phyloP scores from a whole-genome alignment of 1,140 invertebrate species.

The Galleria mellonella region DNA sequence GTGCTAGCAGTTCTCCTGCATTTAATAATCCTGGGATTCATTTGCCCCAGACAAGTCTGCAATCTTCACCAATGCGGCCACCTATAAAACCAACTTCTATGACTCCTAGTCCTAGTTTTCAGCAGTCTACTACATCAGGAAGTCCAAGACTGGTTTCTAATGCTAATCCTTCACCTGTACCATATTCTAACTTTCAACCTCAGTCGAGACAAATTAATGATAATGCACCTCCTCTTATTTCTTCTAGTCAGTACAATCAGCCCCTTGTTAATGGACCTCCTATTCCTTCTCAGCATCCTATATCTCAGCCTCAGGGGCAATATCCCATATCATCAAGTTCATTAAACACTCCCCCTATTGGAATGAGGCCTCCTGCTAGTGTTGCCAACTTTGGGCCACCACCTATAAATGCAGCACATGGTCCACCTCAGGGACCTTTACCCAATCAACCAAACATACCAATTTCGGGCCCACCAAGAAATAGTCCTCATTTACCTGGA shows the following conservation, averaged over 20 bases:
- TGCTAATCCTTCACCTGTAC: conserved; percentile 23
- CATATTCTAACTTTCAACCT: conserved; percentile 36
- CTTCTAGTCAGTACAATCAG: conserved; percentile 61
- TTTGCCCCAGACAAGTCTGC: conserved; percentile 25
- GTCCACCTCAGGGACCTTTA: conserved; percentile 19
- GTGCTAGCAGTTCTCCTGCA: conserved; percentile 59
- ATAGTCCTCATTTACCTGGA: conserved; percentile 24
- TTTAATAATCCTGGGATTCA: conserved; percentile 53
- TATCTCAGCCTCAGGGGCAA: conserved; percentile 20
- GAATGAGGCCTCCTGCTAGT: conserved; percentile 22
- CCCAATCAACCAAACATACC: conserved; percentile 35
- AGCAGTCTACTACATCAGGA: conserved; percentile 29
- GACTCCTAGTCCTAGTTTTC: conserved; percentile 27
- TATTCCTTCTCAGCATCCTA: conserved; percentile 7
- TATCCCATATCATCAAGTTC: conserved; percentile 33
- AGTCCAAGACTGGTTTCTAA: conserved; percentile 27
- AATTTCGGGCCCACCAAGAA: conserved; percentile 30
- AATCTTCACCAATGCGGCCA: conserved; percentile 45
- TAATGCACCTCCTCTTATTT: conserved; percentile 60
- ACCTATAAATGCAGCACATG: conserved; percentile 17
- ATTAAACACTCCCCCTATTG: conserved; percentile 24
- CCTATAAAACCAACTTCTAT: conserved; percentile 26
- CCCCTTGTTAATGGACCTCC: conserved; percentile 48
- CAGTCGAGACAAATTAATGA: conserved; percentile 59
- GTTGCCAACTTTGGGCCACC: conserved; percentile 18